Conservation (phyloP, 2,113 vertebrate genomes). For the Microcebus tavaratra region DNA sequence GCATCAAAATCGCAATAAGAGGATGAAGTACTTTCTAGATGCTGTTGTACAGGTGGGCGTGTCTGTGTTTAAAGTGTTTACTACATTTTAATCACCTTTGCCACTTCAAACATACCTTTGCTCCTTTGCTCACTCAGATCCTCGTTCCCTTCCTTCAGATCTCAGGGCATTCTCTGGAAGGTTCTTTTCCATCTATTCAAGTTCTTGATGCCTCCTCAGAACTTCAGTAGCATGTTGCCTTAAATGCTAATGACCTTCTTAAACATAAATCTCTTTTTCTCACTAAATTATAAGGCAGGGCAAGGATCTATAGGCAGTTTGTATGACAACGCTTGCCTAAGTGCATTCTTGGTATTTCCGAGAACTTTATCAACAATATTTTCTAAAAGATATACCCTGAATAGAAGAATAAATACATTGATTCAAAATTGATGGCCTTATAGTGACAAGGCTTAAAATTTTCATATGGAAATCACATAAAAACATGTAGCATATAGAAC, state of each 20-base stretch:
- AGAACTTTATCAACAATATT: neutral
- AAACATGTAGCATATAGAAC: neutral
- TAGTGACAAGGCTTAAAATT: neutral
- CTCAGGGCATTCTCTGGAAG: neutral
- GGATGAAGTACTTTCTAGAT: neutral
- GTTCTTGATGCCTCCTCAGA: neutral
- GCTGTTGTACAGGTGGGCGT: fast-evolving
- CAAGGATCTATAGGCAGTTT: neutral
- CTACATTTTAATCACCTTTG: neutral
- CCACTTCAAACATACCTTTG: neutral
- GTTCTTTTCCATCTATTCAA: neutral
- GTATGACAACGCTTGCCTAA: neutral
- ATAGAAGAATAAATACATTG: neutral
- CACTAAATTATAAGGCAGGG: neutral
- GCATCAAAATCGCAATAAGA: neutral
- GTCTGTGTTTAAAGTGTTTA: neutral
- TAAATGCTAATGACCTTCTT: neutral
- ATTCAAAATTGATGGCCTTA: neutral
- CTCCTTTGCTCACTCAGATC: neutral
- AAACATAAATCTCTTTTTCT: neutral
- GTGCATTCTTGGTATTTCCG: neutral
- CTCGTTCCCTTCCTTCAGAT: neutral
- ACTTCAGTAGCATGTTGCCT: neutral
- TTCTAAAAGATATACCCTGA: neutral
- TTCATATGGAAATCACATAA: neutral